Evolutionary conservation across 37 sponge, comb jelly and placozoan species (phyloP).

Genomic region (Bolinopsis microptera): DNA sequence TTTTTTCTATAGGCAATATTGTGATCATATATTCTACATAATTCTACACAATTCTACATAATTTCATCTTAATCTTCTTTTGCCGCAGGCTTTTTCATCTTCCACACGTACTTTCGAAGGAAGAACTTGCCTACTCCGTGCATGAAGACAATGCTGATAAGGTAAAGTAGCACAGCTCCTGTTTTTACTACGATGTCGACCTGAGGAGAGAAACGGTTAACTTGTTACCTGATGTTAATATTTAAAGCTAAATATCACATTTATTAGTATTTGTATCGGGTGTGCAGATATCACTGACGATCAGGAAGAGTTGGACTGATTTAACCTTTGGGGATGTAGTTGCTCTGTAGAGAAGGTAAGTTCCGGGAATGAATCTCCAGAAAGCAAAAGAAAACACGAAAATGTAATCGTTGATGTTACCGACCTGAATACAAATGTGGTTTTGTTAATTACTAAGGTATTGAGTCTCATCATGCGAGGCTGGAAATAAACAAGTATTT

Average conservation of each 20-base stretch:
- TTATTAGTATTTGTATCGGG: too few species aligned
- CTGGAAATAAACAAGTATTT: too few species aligned
- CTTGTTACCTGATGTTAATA: too few species aligned
- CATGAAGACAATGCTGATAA: conserved; percentile 48
- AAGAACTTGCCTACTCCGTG: conserved; percentile 18
- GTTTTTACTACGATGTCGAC: neutral
- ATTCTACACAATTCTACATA: too few species aligned
- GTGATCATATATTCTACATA: too few species aligned
- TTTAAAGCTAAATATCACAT: too few species aligned
- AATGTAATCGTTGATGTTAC: conserved; percentile 3
- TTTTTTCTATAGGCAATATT: too few species aligned
- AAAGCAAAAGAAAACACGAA: conserved; percentile 29
- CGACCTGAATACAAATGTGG: neutral
- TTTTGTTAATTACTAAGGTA: too few species aligned
- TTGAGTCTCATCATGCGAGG: too few species aligned
- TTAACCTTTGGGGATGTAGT: neutral
- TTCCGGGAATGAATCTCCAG: conserved; percentile 4
- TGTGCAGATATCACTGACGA: too few species aligned
- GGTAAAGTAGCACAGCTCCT: conserved; percentile 16
- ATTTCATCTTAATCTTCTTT: too few species aligned
- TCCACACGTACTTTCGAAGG: conserved; percentile 28
- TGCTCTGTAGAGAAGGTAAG: conserved; percentile 5
- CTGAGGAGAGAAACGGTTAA: neutral
- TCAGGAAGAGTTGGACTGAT: too few species aligned
- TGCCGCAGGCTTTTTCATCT: neutral